Percentiles rank a stretch among this genome's conserved stretches.
Evolutionary conservation across 2,888 invertebrate genomes (phyloP).

Genomic region (Nemotelus nigrinus): DNA sequence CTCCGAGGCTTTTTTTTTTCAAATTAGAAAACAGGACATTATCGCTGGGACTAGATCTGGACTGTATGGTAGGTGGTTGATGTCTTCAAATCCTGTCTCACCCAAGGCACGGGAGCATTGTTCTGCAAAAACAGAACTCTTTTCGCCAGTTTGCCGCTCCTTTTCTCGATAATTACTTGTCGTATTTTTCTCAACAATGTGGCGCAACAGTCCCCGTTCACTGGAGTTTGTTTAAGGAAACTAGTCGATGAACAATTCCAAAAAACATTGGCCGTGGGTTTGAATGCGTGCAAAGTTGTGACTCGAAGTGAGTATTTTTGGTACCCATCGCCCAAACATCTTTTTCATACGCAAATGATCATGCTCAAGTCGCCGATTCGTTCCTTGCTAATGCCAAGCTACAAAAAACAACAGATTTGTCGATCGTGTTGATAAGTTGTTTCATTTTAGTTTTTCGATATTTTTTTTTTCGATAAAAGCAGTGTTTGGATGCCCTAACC

Average conservation of each 20-base stretch:
- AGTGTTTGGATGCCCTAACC: neutral
- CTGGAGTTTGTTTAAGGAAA: neutral
- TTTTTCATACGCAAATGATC: constrained; percentile 7
- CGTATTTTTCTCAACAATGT: neutral
- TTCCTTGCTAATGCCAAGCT: constrained; percentile 19
- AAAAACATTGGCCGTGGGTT: constrained; percentile 9
- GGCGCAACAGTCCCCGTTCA: neutral
- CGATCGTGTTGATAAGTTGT: constrained; percentile 5
- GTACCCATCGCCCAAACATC: neutral
- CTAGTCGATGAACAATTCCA: neutral
- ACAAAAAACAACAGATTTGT: neutral
- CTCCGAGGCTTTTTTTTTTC: neutral
- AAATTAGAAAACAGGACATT: constrained; percentile 16
- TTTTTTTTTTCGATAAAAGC: neutral
- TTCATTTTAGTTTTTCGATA: neutral
- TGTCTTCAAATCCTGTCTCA: neutral
- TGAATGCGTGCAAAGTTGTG: neutral
- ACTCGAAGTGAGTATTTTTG: neutral
- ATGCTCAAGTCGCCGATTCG: neutral
- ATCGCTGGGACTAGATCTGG: constrained; percentile 10
- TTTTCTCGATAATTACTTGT: no score
- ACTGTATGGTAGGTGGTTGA: constrained; percentile 16
- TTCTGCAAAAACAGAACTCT: constrained; percentile 14
- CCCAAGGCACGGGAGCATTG: constrained; percentile 3
- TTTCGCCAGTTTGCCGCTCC: constrained; percentile 3